These are phyloP conservation scores for Etheostoma perlongum DNA, from an alignment of 2,797 vertebrate genomes.

Conservation along the genomic window DNA sequence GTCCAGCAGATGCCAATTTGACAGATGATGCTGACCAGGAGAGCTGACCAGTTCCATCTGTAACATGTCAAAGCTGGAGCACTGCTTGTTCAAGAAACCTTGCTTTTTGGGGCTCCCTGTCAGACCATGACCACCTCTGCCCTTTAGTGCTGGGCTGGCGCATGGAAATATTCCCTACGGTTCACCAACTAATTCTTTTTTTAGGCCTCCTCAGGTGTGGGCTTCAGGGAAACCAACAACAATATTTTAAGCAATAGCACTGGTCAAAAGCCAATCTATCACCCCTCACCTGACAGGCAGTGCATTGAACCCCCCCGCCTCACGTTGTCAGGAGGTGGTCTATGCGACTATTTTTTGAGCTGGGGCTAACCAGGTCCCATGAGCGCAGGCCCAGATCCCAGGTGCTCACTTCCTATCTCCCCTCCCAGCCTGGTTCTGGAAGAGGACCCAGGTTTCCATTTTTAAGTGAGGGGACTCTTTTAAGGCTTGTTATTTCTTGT, in stretches of 20 bases:
- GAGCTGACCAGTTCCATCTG: constrained; percentile 49
- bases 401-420: not conserved
- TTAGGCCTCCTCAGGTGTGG: not conserved
- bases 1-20: constrained; percentile 33
- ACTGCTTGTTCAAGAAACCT: constrained; percentile 17
- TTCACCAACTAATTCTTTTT: constrained; percentile 6
- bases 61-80: constrained; percentile 26
- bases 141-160: constrained; percentile 18
- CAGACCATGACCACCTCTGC: constrained; percentile 45
- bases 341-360: not conserved
- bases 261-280: not conserved
- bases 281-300: not conserved
- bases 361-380: not conserved
- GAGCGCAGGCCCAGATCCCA: not conserved
- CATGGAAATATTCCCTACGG: not conserved
- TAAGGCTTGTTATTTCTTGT: not conserved
- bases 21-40: constrained; percentile 53
- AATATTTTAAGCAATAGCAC: not conserved
- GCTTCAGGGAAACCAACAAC: constrained; percentile 6
- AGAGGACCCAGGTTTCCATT: not conserved
- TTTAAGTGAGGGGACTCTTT: not conserved
- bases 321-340: not conserved
- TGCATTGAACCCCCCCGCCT: too few species aligned
- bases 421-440: not conserved
- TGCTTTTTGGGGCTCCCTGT: constrained; percentile 4